A percentile compares a stretch with the other conserved stretches of the same genome.
phyloP scores from a whole-genome alignment of 1,140 invertebrate species.

The Oryzaephilus surinamensis region DNA sequence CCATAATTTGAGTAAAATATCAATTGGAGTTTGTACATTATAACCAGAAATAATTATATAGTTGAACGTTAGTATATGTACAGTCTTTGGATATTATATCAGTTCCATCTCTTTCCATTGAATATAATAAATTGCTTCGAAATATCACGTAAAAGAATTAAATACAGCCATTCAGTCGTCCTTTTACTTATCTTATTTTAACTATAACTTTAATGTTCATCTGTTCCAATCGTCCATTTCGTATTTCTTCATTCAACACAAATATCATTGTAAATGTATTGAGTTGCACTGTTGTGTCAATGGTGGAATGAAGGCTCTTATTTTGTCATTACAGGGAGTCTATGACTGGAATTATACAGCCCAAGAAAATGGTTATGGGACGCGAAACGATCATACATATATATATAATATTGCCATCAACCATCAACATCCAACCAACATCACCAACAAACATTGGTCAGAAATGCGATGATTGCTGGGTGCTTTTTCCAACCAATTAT shows the following conservation, averaged over 20 bases:
- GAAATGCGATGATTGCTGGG: conserved; percentile 8
- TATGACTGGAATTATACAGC: conserved; percentile 32
- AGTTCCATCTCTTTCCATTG: conserved; percentile 26
- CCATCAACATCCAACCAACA: conserved; percentile 1
- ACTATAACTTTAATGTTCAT: conserved; percentile 33
- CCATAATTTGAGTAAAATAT: too few relatives aligned
- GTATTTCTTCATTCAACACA: background rate
- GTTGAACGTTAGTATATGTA: too few relatives aligned
- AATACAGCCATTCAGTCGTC: conserved; percentile 32
- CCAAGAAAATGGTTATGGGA: conserved; percentile 14
- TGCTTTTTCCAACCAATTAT: conserved; percentile 14
- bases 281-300: conserved; percentile 19
- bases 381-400: conserved; percentile 1
- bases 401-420: too few relatives aligned
- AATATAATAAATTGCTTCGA: conserved; percentile 31
- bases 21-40: too few relatives aligned
- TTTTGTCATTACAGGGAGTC: conserved; percentile 34
- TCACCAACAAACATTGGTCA: too few relatives aligned
- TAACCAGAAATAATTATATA: too few relatives aligned
- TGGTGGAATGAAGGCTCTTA: conserved; percentile 26
- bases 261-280: background rate
- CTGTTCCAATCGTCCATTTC: conserved; percentile 13
- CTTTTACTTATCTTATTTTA: conserved; percentile 36
- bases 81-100: too few relatives aligned
- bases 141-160: conserved; percentile 37